Conservation (phyloP, 2,888 invertebrate species). For the Holacanthella duospinosa region DNA sequence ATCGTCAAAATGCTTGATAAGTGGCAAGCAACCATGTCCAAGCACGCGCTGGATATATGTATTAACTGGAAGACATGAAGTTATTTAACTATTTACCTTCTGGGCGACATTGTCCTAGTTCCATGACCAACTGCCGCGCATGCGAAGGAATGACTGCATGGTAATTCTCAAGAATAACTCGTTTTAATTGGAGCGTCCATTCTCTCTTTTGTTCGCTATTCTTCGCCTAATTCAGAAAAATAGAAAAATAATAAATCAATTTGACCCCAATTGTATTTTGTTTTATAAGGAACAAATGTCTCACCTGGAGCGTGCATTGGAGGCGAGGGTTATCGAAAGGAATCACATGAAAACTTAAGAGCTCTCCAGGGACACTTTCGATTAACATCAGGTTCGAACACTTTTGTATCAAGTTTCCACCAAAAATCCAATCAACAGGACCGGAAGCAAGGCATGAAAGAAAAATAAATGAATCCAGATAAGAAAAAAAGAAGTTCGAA, state of each 20-base stretch:
- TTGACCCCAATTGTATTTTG: neutral
- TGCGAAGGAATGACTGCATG: conserved; percentile 87
- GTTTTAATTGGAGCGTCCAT: conserved; percentile 65
- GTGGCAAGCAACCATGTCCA: too few species aligned
- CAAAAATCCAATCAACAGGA: too few species aligned
- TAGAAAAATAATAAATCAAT: neutral
- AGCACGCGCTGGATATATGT: too few species aligned
- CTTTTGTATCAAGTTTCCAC: conserved; percentile 48
- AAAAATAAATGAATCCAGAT: conserved; percentile 3
- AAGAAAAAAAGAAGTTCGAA: conserved; percentile 9
- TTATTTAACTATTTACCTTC: conserved; percentile 47
- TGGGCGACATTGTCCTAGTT: conserved; percentile 61
- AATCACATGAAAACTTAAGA: conserved; percentile 89
- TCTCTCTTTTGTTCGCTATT: conserved; percentile 76
- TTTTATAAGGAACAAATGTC: neutral
- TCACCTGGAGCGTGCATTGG: conserved; percentile 74
- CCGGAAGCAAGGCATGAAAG: neutral
- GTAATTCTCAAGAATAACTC: conserved; percentile 89
- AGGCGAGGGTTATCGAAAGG: conserved; percentile 89
- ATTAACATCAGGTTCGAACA: conserved; percentile 95
- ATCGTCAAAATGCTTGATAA: too few species aligned
- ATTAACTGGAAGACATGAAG: too few species aligned
- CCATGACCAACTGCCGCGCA: conserved; percentile 82
- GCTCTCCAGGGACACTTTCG: conserved; percentile 86
- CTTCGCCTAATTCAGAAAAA: conserved; percentile 49